phyloP scores from a whole-genome alignment of 2,113 vertebrate genomes.

The Antidorcas marsupialis region DNA sequence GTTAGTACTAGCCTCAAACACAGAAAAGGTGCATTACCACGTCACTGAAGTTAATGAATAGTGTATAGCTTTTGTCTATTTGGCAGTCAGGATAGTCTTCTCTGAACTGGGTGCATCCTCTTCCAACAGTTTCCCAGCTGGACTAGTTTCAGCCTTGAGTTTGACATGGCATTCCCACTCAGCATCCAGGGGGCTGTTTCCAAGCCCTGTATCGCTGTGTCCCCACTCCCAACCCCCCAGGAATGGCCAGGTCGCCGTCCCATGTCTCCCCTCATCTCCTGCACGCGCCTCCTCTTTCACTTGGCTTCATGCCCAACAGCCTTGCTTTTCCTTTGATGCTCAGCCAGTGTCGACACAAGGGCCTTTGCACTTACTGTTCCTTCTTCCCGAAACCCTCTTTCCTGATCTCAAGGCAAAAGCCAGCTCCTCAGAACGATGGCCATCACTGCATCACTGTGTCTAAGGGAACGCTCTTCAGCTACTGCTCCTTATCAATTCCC shows the following conservation, averaged over 20 bases:
- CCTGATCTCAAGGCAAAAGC: not conserved
- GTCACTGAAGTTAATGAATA: not conserved
- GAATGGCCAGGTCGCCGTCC: rapidly evolving
- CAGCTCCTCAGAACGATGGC: rapidly evolving
- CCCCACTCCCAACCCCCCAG: not conserved
- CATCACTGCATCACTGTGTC: not conserved
- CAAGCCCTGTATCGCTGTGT: rapidly evolving
- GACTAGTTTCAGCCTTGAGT: too few species aligned
- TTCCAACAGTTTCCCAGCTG: too few species aligned
- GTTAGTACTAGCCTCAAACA: not conserved
- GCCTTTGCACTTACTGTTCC: not conserved
- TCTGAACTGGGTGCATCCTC: not conserved
- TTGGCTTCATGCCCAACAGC: rapidly evolving
- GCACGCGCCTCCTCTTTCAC: rapidly evolving
- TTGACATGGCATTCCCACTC: not conserved
- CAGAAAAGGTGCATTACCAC: not conserved
- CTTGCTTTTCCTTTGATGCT: not conserved
- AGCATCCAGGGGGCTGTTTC: rapidly evolving
- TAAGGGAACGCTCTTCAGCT: not conserved
- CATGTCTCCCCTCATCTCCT: not conserved
- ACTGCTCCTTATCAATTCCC: not conserved
- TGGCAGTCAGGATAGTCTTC: not conserved
- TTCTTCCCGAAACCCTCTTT: not conserved
- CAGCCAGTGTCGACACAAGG: not conserved
- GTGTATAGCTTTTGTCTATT: not conserved